Evolutionary conservation across 2,113 vertebrate genomes (phyloP).

Genomic region (Falcunculus frontatus): DNA sequence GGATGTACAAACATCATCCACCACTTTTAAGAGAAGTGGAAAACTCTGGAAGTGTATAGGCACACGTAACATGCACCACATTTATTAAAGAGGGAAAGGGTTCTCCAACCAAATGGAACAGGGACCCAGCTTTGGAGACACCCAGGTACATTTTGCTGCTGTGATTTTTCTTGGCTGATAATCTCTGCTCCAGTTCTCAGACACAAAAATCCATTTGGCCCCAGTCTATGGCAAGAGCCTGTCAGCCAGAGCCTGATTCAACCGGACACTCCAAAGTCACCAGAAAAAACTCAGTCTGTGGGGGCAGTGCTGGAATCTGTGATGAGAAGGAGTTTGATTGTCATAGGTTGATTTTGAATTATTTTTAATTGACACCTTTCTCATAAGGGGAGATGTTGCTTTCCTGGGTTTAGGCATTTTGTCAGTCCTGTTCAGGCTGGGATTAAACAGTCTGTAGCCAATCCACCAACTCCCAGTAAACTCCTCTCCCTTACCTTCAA

Average conservation of each 20-base stretch:
- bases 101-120: neutral
- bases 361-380: neutral
- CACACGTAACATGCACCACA: rapidly evolving
- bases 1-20: neutral
- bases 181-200: neutral
- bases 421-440: neutral
- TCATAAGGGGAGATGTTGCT: neutral
- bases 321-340: neutral
- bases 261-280: neutral
- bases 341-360: neutral
- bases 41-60: neutral
- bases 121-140: neutral
- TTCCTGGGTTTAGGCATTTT: neutral
- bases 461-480: neutral
- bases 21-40: neutral
- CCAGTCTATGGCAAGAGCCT: neutral
- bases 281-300: neutral
- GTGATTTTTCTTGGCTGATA: neutral
- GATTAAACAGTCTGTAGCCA: neutral
- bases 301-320: neutral
- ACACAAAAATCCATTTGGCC: neutral
- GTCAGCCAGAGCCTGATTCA: neutral
- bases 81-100: neutral
- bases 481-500: neutral
- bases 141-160: rapidly evolving